Conservation (phyloP, 2,113 vertebrate genomes). For the Dasyornis broadbenti region DNA sequence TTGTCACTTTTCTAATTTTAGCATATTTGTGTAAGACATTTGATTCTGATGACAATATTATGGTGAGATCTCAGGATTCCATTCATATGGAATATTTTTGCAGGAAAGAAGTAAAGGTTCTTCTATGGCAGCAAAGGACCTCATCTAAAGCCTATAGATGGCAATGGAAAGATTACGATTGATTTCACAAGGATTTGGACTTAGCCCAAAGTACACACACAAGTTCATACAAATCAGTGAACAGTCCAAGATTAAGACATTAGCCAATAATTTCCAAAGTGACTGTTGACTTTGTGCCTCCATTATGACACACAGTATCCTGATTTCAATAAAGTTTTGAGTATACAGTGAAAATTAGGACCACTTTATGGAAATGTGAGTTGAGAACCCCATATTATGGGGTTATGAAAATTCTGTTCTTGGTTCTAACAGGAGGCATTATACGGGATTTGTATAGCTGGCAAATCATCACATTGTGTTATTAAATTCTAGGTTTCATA, state of each 20-base stretch:
- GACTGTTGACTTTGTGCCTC: constrained; percentile 48
- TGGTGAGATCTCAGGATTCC: not conserved
- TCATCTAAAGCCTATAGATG: constrained; percentile 8
- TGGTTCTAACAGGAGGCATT: not conserved
- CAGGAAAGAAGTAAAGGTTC: not conserved
- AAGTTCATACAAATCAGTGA: constrained; percentile 50
- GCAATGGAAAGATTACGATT: constrained; percentile 45
- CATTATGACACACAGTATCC: constrained; percentile 2
- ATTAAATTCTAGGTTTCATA: constrained; percentile 6
- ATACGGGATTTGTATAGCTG: not conserved
- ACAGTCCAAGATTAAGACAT: constrained; percentile 56
- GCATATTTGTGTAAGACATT: not conserved
- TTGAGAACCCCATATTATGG: not conserved
- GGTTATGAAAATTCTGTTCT: constrained; percentile 7
- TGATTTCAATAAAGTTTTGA: constrained; percentile 31
- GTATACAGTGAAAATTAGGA: constrained; percentile 21
- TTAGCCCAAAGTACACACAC: constrained; percentile 34
- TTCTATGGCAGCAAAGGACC: not conserved
- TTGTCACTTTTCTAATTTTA: not conserved
- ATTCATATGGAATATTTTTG: not conserved
- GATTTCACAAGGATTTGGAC: constrained; percentile 48
- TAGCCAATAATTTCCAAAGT: constrained; percentile 58
- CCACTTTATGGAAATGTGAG: constrained; percentile 33
- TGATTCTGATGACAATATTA: not conserved
- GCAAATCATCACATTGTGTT: constrained; percentile 24